Evolutionary conservation across 2,888 invertebrate genomes (phyloP).

Genomic region (Beris chalybata): DNA sequence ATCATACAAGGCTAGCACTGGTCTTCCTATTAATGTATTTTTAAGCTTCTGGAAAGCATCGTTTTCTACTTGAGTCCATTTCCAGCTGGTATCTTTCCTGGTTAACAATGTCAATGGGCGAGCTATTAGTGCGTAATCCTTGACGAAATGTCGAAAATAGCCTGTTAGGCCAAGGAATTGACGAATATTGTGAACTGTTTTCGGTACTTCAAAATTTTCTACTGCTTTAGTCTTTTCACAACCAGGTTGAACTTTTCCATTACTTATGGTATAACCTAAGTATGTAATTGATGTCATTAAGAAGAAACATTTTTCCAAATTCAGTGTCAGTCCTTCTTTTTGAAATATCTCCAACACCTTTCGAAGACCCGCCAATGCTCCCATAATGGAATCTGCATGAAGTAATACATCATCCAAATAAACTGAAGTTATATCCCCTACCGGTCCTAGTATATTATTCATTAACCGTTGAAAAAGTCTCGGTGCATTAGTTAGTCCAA

Average conservation of each 20-base stretch:
- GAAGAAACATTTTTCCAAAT: slow-evolving; percentile 8
- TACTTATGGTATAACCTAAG: slow-evolving; percentile 1
- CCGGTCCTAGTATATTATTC: neutral
- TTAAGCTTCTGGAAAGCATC: too few relatives aligned
- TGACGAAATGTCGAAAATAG: too few relatives aligned
- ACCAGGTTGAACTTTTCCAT: neutral
- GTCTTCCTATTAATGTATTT: too few relatives aligned
- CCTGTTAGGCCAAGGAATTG: too few relatives aligned
- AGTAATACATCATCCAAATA: slow-evolving; percentile 8
- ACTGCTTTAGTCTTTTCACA: neutral
- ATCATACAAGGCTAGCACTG: too few relatives aligned
- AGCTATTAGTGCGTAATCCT: too few relatives aligned
- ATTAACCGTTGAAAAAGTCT: neutral
- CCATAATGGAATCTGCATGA: slow-evolving; percentile 3
- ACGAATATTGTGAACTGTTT: too few relatives aligned
- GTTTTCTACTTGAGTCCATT: too few relatives aligned
- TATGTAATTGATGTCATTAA: neutral
- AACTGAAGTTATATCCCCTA: neutral
- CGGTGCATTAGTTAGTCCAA: neutral
- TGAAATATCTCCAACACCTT: too few relatives aligned
- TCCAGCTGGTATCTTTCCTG: too few relatives aligned
- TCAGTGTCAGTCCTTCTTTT: neutral
- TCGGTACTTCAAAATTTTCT: neutral
- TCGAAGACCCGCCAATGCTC: neutral
- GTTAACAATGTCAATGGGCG: too few relatives aligned